Percentiles rank a stretch among this genome's conserved stretches.
Conservation (phyloP, 1,140 invertebrate species). For the Caenorhabditis briggsae region DNA sequence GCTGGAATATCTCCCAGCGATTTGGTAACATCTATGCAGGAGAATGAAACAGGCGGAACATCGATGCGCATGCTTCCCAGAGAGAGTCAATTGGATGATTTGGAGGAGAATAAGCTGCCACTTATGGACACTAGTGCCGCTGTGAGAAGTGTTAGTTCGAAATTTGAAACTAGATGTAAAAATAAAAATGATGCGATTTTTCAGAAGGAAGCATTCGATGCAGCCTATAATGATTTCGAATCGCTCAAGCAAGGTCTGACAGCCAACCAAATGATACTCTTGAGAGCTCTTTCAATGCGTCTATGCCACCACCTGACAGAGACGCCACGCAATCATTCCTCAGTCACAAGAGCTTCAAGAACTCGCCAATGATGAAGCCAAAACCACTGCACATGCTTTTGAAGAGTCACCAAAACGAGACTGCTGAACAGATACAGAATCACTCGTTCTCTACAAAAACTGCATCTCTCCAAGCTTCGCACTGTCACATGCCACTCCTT, state of each 20-base stretch:
- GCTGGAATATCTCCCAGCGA: conserved; percentile 1
- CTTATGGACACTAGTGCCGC: neutral
- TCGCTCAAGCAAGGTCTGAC: neutral
- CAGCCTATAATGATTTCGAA: neutral
- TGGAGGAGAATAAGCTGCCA: conserved; percentile 13
- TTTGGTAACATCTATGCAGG: neutral
- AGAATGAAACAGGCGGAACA: neutral
- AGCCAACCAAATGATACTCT: neutral
- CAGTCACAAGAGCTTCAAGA: conserved; percentile 26
- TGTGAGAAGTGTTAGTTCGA: neutral
- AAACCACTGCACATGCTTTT: neutral
- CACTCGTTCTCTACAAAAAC: conserved; percentile 23
- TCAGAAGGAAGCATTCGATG: neutral
- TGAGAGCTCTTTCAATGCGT: neutral
- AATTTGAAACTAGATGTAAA: neutral
- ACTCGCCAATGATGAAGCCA: neutral
- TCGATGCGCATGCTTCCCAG: neutral
- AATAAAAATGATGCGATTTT: neutral
- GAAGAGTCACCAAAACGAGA: neutral
- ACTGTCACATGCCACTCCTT: neutral
- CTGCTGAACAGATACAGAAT: conserved; percentile 27
- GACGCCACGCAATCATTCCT: conserved; percentile 25
- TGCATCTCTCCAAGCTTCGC: neutral
- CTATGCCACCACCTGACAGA: conserved; percentile 17
- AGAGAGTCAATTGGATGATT: neutral